Percentiles rank a stretch among this genome's conserved stretches.
phyloP scores from a whole-genome alignment of 2,888 invertebrate species.

The Epistrophe grossulariae region DNA sequence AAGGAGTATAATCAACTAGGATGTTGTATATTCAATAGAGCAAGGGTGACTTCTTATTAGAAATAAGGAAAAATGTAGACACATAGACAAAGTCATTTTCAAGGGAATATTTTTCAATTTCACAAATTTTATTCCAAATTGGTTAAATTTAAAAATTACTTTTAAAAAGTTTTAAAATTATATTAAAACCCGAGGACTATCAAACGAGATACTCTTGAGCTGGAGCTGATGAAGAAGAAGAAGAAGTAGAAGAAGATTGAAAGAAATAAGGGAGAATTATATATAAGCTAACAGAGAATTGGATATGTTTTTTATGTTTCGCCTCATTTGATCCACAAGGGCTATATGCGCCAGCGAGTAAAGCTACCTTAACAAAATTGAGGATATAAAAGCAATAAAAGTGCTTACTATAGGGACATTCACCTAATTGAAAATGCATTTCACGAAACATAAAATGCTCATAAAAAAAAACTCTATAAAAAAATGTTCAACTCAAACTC shows the following conservation, averaged over 20 bases:
- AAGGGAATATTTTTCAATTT: slow-evolving; percentile 36
- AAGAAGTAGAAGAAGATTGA: slow-evolving; percentile 22
- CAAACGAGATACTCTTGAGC: slow-evolving; percentile 28
- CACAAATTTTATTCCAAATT: slow-evolving; percentile 43
- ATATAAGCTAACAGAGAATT: slow-evolving; percentile 29
- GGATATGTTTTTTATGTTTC: slow-evolving; percentile 30
- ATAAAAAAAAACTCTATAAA: slow-evolving; percentile 53
- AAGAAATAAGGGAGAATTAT: slow-evolving; percentile 12
- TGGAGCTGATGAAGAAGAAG: slow-evolving; percentile 7
- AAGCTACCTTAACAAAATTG: slow-evolving; percentile 58
- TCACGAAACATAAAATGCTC: slow-evolving; percentile 67
- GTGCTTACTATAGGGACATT: slow-evolving; percentile 64
- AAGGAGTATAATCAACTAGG: slow-evolving; percentile 2
- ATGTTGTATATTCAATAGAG: background rate
- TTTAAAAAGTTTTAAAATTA: slow-evolving; percentile 41
- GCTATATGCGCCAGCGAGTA: slow-evolving; percentile 7
- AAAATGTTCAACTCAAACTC: slow-evolving; percentile 43
- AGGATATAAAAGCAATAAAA: slow-evolving; percentile 69
- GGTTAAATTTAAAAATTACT: slow-evolving; percentile 41
- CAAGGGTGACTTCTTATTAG: slow-evolving; percentile 17
- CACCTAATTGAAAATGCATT: slow-evolving; percentile 76
- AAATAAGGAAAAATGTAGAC: background rate
- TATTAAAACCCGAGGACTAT: slow-evolving; percentile 33
- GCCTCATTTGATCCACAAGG: slow-evolving; percentile 46
- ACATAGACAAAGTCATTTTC: slow-evolving; percentile 17